Conservation (phyloP, 2,888 invertebrate genomes). For the Heterodera filipjevi region DNA sequence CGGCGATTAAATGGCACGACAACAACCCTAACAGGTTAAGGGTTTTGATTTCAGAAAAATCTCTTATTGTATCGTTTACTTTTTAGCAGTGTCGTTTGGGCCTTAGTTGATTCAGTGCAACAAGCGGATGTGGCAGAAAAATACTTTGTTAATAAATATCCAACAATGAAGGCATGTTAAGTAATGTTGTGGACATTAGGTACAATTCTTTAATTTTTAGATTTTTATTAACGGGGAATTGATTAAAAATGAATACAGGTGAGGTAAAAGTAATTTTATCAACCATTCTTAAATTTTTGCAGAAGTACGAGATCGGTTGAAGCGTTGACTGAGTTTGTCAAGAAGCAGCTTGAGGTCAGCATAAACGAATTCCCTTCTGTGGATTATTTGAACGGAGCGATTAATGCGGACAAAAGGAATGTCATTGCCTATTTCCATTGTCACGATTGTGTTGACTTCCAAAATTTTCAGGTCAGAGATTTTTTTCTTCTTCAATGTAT, state of each 20-base stretch:
- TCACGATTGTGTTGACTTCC: conserved; percentile 51
- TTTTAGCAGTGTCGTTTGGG: conserved; percentile 53
- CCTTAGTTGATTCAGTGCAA: conserved; percentile 59
- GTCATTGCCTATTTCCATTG: conserved; percentile 53
- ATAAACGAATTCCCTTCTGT: conserved; percentile 76
- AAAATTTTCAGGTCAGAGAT: conserved; percentile 47
- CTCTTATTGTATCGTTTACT: neutral
- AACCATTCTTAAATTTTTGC: neutral
- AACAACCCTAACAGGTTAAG: conserved; percentile 42
- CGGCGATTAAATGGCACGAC: conserved; percentile 78
- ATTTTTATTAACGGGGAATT: conserved; percentile 73
- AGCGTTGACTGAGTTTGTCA: conserved; percentile 85
- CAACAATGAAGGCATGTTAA: conserved; percentile 42
- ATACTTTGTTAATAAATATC: conserved; percentile 87
- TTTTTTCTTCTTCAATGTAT: conserved; percentile 7
- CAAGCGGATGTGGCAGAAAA: conserved; percentile 78
- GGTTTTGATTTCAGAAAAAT: no score
- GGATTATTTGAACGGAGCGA: conserved; percentile 48
- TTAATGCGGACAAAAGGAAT: conserved; percentile 59
- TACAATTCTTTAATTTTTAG: neutral
- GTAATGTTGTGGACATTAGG: neutral
- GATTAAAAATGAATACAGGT: conserved; percentile 68
- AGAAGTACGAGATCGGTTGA: conserved; percentile 77
- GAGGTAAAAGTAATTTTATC: neutral
- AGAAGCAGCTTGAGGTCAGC: conserved; percentile 85